Percentiles rank a stretch among this genome's conserved stretches.
Conservation (phyloP, 2,797 vertebrate genomes). For the Picus viridis region DNA sequence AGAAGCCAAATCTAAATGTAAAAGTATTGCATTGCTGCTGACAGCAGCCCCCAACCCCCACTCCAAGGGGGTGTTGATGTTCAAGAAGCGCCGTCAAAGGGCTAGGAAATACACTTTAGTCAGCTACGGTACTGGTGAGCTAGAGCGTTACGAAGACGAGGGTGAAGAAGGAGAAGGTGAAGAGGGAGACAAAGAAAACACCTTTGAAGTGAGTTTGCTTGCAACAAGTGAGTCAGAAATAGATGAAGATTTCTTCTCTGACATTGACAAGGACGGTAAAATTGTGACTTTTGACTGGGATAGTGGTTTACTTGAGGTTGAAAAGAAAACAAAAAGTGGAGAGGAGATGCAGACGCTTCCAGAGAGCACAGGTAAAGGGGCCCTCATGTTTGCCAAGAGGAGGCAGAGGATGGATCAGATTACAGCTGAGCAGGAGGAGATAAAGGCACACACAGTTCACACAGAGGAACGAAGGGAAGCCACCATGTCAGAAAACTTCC, state of each 20-base stretch:
- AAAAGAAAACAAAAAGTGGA: conserved; percentile 83
- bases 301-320: conserved; percentile 88
- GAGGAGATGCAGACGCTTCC: conserved; percentile 90
- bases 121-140: conserved; percentile 97
- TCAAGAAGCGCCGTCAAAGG: conserved; percentile 95
- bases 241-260: conserved; percentile 86
- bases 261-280: conserved; percentile 79
- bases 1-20: conserved; percentile 98
- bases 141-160: conserved; percentile 83
- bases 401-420: conserved; percentile 95
- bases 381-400: conserved; percentile 93
- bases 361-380: conserved; percentile 94
- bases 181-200: conserved; percentile 78
- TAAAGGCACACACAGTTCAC: conserved; percentile 80
- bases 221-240: conserved; percentile 85
- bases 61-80: conserved; percentile 99
- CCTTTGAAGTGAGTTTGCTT: conserved; percentile 86
- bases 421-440: conserved; percentile 90
- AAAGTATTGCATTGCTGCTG: conserved; percentile 95
- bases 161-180: conserved; percentile 79
- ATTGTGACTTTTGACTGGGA: conserved; percentile 90
- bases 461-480: conserved; percentile 76
- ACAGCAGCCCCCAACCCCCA: conserved; percentile 92
- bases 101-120: conserved; percentile 95
- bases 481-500: conserved; percentile 41